Evolutionary conservation across 2,113 vertebrate genomes (phyloP).

Genomic region (Monarcha castaneiventris): DNA sequence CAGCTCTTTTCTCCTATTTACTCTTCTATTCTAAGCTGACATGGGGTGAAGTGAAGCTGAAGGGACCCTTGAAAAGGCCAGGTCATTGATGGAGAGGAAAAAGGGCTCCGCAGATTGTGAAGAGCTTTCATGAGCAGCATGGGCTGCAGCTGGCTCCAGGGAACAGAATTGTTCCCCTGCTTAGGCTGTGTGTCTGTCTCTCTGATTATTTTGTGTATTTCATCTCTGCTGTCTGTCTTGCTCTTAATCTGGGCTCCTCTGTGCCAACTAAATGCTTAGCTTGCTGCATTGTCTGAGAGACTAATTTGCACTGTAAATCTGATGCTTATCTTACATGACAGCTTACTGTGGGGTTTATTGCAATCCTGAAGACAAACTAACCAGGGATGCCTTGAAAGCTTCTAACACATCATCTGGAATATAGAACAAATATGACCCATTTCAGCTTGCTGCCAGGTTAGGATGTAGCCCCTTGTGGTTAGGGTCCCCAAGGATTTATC

Average conservation of each 20-base stretch:
- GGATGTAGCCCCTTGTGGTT: not conserved
- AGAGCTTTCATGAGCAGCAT: not conserved
- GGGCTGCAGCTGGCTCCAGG: not conserved
- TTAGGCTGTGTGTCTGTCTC: constrained; percentile 24
- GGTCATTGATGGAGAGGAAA: constrained; percentile 6
- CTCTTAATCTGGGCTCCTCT: constrained; percentile 57
- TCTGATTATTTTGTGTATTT: constrained; percentile 62
- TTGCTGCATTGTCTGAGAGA: constrained; percentile 63
- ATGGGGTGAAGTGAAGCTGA: constrained; percentile 24
- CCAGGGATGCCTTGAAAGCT: constrained; percentile 21
- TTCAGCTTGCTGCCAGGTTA: not conserved
- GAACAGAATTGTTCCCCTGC: not conserved
- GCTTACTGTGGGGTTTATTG: constrained; percentile 60
- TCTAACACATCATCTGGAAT: not conserved
- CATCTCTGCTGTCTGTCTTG: constrained; percentile 53
- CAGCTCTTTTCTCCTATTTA: not conserved
- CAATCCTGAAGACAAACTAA: constrained; percentile 53
- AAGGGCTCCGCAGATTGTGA: not conserved
- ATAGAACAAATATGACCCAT: not conserved
- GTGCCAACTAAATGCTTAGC: constrained; percentile 62
- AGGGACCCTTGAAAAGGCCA: constrained; percentile 35
- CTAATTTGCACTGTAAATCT: constrained; percentile 71
- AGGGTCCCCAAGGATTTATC: not conserved
- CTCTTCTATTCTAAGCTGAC: not conserved
- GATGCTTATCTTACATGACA: constrained; percentile 72